Evolutionary conservation across 2,113 vertebrate genomes (phyloP), one percentile per base, ranked within the genome.

Genomic region (Sitta europaea): DNA sequence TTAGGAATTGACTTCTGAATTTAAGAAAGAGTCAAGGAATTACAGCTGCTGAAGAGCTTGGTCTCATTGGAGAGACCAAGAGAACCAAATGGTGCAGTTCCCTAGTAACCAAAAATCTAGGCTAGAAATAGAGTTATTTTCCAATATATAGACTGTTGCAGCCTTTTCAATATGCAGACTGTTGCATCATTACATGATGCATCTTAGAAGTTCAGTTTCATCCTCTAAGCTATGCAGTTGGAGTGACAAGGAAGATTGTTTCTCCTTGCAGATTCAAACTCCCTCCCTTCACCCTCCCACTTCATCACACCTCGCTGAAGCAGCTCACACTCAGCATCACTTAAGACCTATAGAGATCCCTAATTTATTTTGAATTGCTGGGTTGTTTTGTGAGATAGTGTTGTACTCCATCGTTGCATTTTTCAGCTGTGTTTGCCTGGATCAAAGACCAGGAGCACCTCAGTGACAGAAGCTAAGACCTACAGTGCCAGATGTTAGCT

Each of bases 251-350:
- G 57, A 86, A 70, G 18, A 40, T 74, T 22, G 16, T 59, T 61
- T 68, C 50, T 91, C 33, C 28, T 17, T 70, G 70, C 27, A 55
- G 51, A 43, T 90, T 72, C 45, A 58, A 74, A 29, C 10, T 61
- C 42, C 13, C 29, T 77, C 40, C 45, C 24, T 78, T 77, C 12
- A 5, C 29, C 40, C 28, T 82, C 21, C 18, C 1, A 3, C 27
- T 48, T 82, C 70, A 33, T 55, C 0, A 0, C 36, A 88, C 19
- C 28, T 67, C 1, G 0, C 68, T 80, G 62, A 58, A 83, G 42
- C 15, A 55, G 23, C 42, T 89, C 55, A 76, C n/a, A 36, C 20
- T 14, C 35, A 70, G 51, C 51, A 54, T 31, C n/a, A n/a, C 14
- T 72, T 57, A 31, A 72, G 35, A 79, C 20, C 13, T 24, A 19